Base-by-base conservation (phyloP, 2,888 invertebrate genomes). In the Tachystola acroxantha region DNA sequence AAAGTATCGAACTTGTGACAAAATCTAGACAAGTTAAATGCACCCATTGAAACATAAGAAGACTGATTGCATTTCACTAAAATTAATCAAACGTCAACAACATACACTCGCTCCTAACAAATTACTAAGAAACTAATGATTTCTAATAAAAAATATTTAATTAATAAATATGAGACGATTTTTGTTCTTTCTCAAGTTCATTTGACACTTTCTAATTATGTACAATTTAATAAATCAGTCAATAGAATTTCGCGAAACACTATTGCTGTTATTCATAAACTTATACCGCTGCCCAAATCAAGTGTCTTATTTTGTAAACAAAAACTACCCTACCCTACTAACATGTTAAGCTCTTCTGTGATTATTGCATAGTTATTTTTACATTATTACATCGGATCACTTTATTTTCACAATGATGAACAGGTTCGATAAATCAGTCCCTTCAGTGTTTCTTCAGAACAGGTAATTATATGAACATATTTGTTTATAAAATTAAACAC, bases 151-250 rank as follows among this genome's bases (percentile, higher is more conserved):
- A 64, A 16, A 59, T 24, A 24, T n/a, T 24, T 59, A 55, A 46
- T 50, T 57, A 79, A 80, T 79, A 81, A 80, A 81, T 81, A 81
- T 76, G 75, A 80, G 78, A 80, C 65, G 46, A n/a, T n/a, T 58
- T 63, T 81, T 80, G 79, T 79, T 80, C 77, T 60, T 75, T 75
- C 68, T 70, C 72, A 71, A 75, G 71, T 72, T 72, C 63, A 47
- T 70, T 67, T 68, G 67, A 70, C 66, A 41, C 34, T 19, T 32
- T 11, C 9, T 12, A 45, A 3, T 53, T 79, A 82, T 81, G 60
- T 79, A 80, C 79, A 82, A 65, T 70, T 57, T 48, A 48, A 60
- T 67, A 66, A 24, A 78, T 82, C 81, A 82, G 81, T 82, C 81
- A 65, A 56, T 71, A 58, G 58, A 69, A 68, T 60, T 67, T 56